Conservation (phyloP, 1,140 invertebrate species). For the Luehdorfia chinensis region DNA sequence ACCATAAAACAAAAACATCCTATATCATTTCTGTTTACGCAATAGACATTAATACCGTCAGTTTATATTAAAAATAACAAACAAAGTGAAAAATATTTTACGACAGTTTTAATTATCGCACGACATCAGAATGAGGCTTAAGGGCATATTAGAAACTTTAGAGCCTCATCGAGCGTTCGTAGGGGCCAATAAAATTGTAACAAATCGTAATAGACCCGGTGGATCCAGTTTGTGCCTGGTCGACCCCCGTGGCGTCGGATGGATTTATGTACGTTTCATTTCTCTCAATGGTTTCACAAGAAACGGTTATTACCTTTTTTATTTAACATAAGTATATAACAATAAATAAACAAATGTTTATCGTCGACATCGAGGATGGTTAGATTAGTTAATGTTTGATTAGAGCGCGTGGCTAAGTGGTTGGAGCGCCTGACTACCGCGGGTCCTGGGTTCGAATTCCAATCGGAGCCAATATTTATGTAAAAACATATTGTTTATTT, state of each 20-base stretch:
- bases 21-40: too few relatives aligned
- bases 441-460: too few relatives aligned
- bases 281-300: neutral
- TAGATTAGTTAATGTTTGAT: neutral
- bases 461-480: too few relatives aligned
- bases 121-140: slow-evolving; percentile 1
- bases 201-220: neutral
- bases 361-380: neutral
- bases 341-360: neutral
- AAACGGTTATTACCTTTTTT: neutral
- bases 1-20: too few relatives aligned
- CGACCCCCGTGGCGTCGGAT: slow-evolving; percentile 5
- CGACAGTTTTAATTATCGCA: slow-evolving; percentile 4
- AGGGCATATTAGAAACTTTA: neutral
- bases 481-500: too few relatives aligned
- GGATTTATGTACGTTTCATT: slow-evolving; percentile 6
- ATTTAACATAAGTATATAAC: neutral
- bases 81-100: neutral
- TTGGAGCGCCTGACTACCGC: too few relatives aligned
- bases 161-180: neutral
- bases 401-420: too few relatives aligned
- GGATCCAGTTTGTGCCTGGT: neutral
- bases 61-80: too few relatives aligned
- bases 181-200: neutral
- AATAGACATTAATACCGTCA: neutral